A percentile compares a stretch with the other conserved stretches of the same genome.
Conservation (phyloP, 2,888 invertebrate species). For the Ethmia dodecea region DNA sequence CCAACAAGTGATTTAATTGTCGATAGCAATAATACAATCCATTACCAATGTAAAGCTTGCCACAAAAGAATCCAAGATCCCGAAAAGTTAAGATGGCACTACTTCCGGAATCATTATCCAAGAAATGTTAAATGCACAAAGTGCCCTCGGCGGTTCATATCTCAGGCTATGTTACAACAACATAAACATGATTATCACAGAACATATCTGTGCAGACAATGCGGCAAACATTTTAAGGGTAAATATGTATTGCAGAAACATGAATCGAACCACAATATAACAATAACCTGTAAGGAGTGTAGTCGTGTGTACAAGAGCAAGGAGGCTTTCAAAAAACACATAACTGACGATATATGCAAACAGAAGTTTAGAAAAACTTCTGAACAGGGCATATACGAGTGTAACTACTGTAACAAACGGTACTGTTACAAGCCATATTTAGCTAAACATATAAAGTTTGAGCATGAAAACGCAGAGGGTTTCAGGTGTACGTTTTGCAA, state of each 20-base stretch:
- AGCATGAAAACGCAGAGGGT: slow-evolving; percentile 29
- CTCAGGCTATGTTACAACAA: slow-evolving; percentile 1
- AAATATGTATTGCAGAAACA: slow-evolving; percentile 26
- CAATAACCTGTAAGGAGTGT: slow-evolving; percentile 29
- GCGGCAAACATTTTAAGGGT: slow-evolving; percentile 32
- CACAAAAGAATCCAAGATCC: background rate
- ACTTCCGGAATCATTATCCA: slow-evolving; percentile 16
- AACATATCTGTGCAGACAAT: slow-evolving; percentile 26
- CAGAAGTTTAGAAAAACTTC: slow-evolving; percentile 17
- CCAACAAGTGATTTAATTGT: slow-evolving; percentile 1
- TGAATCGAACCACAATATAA: slow-evolving; percentile 24
- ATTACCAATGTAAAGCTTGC: slow-evolving; percentile 5
- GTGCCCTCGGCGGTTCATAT: slow-evolving; percentile 13
- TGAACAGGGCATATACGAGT: slow-evolving; percentile 22
- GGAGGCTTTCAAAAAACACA: slow-evolving; percentile 27
- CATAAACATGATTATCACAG: slow-evolving; percentile 18
- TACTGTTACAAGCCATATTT: slow-evolving; percentile 30
- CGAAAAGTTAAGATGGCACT: slow-evolving; percentile 9
- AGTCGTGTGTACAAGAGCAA: slow-evolving; percentile 31
- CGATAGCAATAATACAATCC: background rate
- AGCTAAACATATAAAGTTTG: slow-evolving; percentile 29
- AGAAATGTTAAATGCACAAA: slow-evolving; percentile 14
- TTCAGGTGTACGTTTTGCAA: slow-evolving; percentile 33
- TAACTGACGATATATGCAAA: slow-evolving; percentile 23
- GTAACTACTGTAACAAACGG: slow-evolving; percentile 32